Evolutionary conservation across 2,113 vertebrate genomes (phyloP), one percentile per base, ranked within the genome.

Genomic region (Spizaetus ornatus): DNA sequence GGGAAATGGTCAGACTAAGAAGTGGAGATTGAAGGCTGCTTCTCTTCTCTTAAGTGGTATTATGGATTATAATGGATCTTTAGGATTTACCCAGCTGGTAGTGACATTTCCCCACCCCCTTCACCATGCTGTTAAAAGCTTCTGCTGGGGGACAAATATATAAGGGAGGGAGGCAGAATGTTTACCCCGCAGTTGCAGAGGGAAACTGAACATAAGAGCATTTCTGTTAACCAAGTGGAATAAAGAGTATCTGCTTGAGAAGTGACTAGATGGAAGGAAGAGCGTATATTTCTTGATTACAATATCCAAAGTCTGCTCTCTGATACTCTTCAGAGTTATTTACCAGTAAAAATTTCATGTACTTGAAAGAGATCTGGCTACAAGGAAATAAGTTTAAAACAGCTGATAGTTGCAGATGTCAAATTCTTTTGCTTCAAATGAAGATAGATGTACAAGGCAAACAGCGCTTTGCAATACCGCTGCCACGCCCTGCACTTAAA

Each of bases 41-140:
- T 69, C 89, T 82, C 93, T 91, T 77, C 78, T 91, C 86, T 53
- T 95, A 95, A 95, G 74, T 96, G 78, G 91, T 69, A 79, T 96
- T 97, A 93, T n/a, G 86, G 93, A 95, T 96, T 97, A 95, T 67
- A 91, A 79, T 80, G 91, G 94, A 66, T 92, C 89, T 93, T 70
- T 36, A 69, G 94, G 96, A 94, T 97, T 95, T 95, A 87, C 42
- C 84, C 62, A 66, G 90, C 89, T 96, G 89, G 18, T 93, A 27
- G 70, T 94, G 72, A 36, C 69, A 26, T 56, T 90, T 90, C 91
- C 93, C 93, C 85, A 61, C 89, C 82, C 81, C 82, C 89, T 83
- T 77, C 55, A 11, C 50, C 14, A 2, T 26, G n/a, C 84, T 82
- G 56, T 32, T 82, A 47, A 62, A 93, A 79, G 71, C 66, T 89